phyloP scores from a whole-genome alignment of 2,888 invertebrate genomes.

The Oscheius sp. region DNA sequence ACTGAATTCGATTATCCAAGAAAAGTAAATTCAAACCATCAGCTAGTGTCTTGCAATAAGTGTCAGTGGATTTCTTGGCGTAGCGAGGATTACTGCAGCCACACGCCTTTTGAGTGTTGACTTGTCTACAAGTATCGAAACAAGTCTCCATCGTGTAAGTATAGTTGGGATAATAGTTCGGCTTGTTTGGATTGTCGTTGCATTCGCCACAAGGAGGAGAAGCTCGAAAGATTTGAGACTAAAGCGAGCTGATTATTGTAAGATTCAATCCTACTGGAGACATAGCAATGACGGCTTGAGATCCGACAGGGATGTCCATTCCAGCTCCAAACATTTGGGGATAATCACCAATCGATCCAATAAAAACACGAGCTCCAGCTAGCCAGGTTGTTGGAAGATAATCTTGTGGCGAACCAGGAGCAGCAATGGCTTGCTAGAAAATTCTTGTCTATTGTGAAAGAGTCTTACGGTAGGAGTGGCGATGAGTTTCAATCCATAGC shows the following conservation, averaged over 20 bases:
- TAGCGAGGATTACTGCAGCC: slow-evolving; percentile 41
- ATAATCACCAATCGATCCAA: slow-evolving; percentile 31
- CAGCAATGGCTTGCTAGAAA: slow-evolving; percentile 41
- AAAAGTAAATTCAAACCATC: not conserved
- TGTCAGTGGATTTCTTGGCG: slow-evolving; percentile 19
- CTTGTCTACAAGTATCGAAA: slow-evolving; percentile 52
- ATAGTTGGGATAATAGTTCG: slow-evolving; percentile 31
- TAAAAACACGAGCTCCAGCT: slow-evolving; percentile 40
- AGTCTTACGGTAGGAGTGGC: slow-evolving; percentile 39
- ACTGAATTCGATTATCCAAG: slow-evolving; percentile 34
- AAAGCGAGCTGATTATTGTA: not conserved
- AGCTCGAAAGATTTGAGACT: slow-evolving; percentile 42
- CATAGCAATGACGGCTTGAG: slow-evolving; percentile 47
- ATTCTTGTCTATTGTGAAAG: not conserved
- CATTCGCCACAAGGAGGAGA: slow-evolving; percentile 47
- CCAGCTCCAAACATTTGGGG: slow-evolving; percentile 45
- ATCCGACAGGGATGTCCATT: slow-evolving; percentile 51
- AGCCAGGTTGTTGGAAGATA: slow-evolving; percentile 42
- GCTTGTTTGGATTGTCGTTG: not conserved
- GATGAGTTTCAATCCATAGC: slow-evolving; percentile 48
- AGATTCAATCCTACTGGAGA: slow-evolving; percentile 29
- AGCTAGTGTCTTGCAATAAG: slow-evolving; percentile 30
- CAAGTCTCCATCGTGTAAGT: slow-evolving; percentile 54
- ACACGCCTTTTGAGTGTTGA: slow-evolving; percentile 40
- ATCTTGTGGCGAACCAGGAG: slow-evolving; percentile 27